Evolutionary conservation across 2,113 vertebrate species (phyloP).

Genomic region (Phylloscopus trochilus): DNA sequence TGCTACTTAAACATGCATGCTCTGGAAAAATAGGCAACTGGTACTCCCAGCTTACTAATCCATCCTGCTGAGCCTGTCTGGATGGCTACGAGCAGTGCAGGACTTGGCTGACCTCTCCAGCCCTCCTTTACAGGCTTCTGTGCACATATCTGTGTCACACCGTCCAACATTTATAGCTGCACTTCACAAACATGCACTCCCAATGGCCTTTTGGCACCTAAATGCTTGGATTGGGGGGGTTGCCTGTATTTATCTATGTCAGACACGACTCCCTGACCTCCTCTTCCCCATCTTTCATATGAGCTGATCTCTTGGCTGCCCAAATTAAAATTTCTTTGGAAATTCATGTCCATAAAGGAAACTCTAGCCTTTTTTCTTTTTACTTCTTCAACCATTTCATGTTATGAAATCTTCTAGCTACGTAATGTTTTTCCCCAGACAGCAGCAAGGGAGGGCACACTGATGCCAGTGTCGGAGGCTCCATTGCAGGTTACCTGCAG

Average conservation of each 20-base stretch:
- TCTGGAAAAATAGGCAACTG: neutral
- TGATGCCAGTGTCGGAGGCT: neutral
- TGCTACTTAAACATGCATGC: neutral
- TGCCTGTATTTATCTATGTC: neutral
- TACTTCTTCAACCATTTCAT: neutral
- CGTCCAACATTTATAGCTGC: neutral
- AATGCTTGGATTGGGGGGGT: neutral
- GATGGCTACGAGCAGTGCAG: neutral
- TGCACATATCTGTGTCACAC: neutral
- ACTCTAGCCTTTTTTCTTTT: neutral
- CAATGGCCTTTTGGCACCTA: neutral
- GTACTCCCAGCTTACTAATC: neutral
- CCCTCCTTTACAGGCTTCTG: neutral
- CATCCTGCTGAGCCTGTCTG: slow-evolving; percentile 8
- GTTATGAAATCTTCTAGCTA: neutral
- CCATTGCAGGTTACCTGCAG: neutral
- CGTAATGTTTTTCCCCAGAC: neutral
- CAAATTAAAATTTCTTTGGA: neutral
- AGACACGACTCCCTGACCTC: neutral
- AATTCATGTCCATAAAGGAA: neutral
- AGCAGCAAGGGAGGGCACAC: neutral
- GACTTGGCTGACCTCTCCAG: slow-evolving; percentile 41
- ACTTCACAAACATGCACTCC: neutral
- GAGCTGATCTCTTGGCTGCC: neutral
- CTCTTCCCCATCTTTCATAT: neutral